phyloP scores from a whole-genome alignment of 2,797 vertebrate genomes.

The Mallotus villosus region DNA sequence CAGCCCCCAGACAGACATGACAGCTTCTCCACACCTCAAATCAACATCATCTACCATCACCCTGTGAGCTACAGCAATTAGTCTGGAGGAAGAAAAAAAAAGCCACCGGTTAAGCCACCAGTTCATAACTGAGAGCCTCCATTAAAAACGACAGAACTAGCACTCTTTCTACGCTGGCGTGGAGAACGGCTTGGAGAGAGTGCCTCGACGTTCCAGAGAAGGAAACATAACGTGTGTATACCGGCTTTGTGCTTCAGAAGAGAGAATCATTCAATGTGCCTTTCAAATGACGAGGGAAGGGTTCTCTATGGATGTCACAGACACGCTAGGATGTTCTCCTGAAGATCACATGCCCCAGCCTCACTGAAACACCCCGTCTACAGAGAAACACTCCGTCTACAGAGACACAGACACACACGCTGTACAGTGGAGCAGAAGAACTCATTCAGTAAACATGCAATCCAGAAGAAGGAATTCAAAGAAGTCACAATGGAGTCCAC shows the following conservation, averaged over 20 bases:
- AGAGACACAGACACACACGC: neutral
- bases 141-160: constrained; percentile 77
- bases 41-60: constrained; percentile 72
- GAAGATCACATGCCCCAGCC: neutral
- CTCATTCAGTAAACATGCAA: neutral
- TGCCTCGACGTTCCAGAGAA: constrained; percentile 75
- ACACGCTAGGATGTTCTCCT: neutral
- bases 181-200: constrained; percentile 63
- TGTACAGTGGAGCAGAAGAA: neutral
- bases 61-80: constrained; percentile 65
- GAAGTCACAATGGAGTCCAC: neutral
- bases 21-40: constrained; percentile 55
- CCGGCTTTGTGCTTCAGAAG: neutral
- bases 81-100: constrained; percentile 58
- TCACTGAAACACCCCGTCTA: too few species aligned
- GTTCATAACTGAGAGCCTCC: constrained; percentile 70
- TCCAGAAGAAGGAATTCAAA: neutral
- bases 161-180: constrained; percentile 64
- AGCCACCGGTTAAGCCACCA: constrained; percentile 47
- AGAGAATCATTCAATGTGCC: too few species aligned
- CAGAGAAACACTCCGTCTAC: neutral
- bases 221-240: constrained; percentile 44
- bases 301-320: constrained; percentile 5
- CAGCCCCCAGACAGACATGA: constrained; percentile 42
- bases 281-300: neutral